Percentiles rank a stretch among this genome's conserved stretches.
Conservation (phyloP, 2,113 vertebrate genomes). For the Laticauda colubrina region DNA sequence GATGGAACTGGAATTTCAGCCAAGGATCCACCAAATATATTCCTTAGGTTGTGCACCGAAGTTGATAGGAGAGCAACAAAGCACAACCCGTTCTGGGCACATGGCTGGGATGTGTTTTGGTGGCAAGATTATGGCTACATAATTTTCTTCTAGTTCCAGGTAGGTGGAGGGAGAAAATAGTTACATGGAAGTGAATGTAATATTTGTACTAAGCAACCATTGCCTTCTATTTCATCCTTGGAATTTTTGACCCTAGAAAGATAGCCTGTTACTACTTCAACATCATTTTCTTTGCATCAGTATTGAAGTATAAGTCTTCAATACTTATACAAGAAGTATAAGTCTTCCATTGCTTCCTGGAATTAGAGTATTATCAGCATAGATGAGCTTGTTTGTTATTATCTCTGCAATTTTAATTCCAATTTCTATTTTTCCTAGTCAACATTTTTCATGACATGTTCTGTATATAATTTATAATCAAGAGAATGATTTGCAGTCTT, state of each 20-base stretch:
- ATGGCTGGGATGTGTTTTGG: neutral
- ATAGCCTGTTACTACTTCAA: neutral
- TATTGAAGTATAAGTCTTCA: no score
- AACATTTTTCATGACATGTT: neutral
- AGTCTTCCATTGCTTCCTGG: neutral
- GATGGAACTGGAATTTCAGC: neutral
- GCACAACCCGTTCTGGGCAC: neutral
- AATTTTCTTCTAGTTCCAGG: neutral
- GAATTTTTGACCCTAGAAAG: neutral
- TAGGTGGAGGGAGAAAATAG: neutral
- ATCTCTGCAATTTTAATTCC: neutral
- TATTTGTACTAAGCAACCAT: neutral
- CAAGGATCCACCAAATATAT: neutral
- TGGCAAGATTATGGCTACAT: neutral
- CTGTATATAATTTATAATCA: neutral
- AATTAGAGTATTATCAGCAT: neutral
- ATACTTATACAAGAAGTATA: no score
- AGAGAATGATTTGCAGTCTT: neutral
- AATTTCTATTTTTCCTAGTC: neutral
- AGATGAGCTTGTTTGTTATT: neutral
- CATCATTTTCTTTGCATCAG: neutral
- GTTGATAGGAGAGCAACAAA: neutral
- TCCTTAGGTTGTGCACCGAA: neutral
- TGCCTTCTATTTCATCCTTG: neutral
- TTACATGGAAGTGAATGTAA: neutral